phyloP scores from a whole-genome alignment of 2,888 invertebrate species.

The Cheilosia urbana region DNA sequence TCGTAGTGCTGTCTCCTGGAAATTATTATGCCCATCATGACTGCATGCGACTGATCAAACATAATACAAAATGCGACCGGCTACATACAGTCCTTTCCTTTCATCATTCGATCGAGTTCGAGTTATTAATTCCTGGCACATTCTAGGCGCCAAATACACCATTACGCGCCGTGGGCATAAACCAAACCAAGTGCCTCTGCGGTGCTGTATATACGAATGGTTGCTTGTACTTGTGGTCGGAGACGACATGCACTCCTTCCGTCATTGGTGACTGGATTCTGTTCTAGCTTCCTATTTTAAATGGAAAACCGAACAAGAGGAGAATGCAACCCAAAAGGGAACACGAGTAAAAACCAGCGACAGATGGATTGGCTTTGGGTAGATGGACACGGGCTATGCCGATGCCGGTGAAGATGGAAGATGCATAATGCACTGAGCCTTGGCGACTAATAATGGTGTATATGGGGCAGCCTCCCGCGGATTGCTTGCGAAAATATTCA shows the following conservation, averaged over 20 bases:
- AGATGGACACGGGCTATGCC: constrained; percentile 33
- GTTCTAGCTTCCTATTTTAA: constrained; percentile 73
- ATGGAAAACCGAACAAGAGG: constrained; percentile 39
- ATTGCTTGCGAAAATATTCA: constrained; percentile 35
- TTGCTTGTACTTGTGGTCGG: constrained; percentile 13
- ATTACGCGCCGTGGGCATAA: constrained; percentile 64
- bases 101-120: constrained; percentile 68
- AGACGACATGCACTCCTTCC: constrained; percentile 74
- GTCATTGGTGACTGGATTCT: constrained; percentile 76
- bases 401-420: too few species aligned
- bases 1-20: constrained; percentile 39
- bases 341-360: constrained; percentile 30
- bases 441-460: constrained; percentile 18
- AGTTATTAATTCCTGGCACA: constrained; percentile 75
- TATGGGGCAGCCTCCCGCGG: constrained; percentile 60
- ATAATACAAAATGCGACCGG: constrained; percentile 69
- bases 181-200: constrained; percentile 26
- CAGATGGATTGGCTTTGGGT: constrained; percentile 60
- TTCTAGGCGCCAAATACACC: constrained; percentile 74
- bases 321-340: constrained; percentile 12
- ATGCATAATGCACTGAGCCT: constrained; percentile 22
- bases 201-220: constrained; percentile 12
- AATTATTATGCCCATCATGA: constrained; percentile 72
- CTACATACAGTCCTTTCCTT: constrained; percentile 61
- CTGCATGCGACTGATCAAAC: constrained; percentile 73